Conservation (phyloP, 2,888 invertebrate species). For the Piscicola geometra region DNA sequence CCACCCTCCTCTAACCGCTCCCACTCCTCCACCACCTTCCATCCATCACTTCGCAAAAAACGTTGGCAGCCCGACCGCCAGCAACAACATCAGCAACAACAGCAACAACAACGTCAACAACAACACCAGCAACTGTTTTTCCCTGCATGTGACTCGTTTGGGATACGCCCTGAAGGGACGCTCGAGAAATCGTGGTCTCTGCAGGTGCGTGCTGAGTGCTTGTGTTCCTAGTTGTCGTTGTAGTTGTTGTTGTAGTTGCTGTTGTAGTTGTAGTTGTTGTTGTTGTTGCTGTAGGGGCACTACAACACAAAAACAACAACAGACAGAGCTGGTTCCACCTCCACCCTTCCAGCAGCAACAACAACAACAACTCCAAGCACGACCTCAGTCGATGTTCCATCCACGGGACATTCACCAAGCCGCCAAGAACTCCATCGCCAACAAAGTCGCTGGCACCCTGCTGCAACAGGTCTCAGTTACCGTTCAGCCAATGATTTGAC, state of each 20-base stretch:
- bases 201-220: constrained; percentile 42
- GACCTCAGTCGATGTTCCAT: constrained; percentile 53
- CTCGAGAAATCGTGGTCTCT: constrained; percentile 56
- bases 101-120: not conserved
- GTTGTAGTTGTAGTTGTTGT: not conserved
- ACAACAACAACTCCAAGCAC: constrained; percentile 43
- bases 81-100: constrained; percentile 16
- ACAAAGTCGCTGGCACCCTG: constrained; percentile 38
- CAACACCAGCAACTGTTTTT: not conserved
- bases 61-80: constrained; percentile 46
- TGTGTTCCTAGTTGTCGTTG: not conserved
- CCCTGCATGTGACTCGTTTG: not conserved
- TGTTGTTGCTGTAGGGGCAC: not conserved
- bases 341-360: constrained; percentile 49
- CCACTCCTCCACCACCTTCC: constrained; percentile 56
- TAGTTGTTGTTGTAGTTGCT: not conserved
- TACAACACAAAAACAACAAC: no score
- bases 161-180: constrained; percentile 51
- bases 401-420: not conserved
- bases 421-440: constrained; percentile 35
- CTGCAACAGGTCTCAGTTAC: constrained; percentile 35
- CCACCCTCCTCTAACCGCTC: constrained; percentile 38
- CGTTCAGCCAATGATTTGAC: no score
- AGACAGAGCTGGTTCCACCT: constrained; percentile 49
- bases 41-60: constrained; percentile 59